These are phyloP conservation scores for Oxyura jamaicensis DNA, from an alignment of 2,113 vertebrate species.

Conservation along the genomic window DNA sequence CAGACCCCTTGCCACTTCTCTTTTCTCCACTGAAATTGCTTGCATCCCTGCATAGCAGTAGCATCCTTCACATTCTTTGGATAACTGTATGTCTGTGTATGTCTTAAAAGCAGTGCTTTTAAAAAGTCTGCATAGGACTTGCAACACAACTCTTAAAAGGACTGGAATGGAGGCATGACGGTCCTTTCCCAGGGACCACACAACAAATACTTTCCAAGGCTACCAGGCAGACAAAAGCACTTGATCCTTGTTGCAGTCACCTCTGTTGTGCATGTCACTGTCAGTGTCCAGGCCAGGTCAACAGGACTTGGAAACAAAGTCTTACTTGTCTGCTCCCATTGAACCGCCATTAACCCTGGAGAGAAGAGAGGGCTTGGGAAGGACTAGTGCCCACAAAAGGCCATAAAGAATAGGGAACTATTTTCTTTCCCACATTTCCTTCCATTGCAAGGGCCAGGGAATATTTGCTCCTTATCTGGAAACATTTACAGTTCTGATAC, in stretches of 20 bases:
- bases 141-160: neutral
- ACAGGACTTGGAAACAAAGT: neutral
- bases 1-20: neutral
- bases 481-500: neutral
- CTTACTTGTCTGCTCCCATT: neutral
- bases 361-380: neutral
- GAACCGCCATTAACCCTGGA: neutral
- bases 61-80: neutral
- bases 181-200: neutral
- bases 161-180: neutral
- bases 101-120: too few relatives aligned
- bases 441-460: neutral
- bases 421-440: neutral
- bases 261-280: neutral
- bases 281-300: neutral
- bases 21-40: accelerated
- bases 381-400: neutral
- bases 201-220: neutral
- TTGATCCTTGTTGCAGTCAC: neutral
- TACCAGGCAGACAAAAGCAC: neutral
- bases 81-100: neutral
- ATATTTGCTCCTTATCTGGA: neutral
- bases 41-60: neutral
- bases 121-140: neutral
- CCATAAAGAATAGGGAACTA: accelerated